Conservation (phyloP, 2,797 vertebrate species). For the Oryzias sinensis region DNA sequence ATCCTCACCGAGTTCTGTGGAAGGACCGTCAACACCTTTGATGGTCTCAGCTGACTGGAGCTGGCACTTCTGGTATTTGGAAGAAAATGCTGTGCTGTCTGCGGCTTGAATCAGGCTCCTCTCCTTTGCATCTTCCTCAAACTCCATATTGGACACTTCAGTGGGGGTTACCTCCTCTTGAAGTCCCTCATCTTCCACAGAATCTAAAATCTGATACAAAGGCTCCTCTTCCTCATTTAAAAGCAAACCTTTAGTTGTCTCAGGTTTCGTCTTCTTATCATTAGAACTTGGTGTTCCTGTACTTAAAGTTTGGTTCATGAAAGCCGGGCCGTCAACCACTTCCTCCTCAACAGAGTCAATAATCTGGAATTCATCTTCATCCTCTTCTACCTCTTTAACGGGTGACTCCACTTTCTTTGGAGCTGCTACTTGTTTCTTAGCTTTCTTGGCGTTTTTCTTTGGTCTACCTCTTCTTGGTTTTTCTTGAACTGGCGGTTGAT, state of each 20-base stretch:
- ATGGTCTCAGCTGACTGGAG: conserved; percentile 1
- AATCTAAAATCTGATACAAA: conserved; percentile 54
- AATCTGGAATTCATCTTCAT: conserved; percentile 27
- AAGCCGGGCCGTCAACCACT: not conserved
- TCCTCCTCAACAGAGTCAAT: conserved; percentile 55
- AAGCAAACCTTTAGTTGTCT: not conserved
- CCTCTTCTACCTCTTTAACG: conserved; percentile 4
- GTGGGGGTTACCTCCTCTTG: conserved; percentile 14
- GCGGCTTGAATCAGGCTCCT: not conserved
- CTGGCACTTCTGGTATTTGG: not conserved
- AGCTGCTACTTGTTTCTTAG: not conserved
- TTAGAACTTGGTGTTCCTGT: accelerated
- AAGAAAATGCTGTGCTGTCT: no score
- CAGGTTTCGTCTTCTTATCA: not conserved
- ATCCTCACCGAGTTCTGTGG: not conserved
- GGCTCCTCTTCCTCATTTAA: conserved; percentile 35
- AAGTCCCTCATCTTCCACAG: conserved; percentile 47
- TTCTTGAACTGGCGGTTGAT: not conserved
- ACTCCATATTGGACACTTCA: not conserved
- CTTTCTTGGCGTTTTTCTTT: conserved; percentile 18
- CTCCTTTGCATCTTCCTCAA: not conserved
- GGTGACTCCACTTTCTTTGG: not conserved
- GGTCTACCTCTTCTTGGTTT: conserved; percentile 36
- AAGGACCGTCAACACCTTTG: not conserved
- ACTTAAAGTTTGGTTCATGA: not conserved